Base-by-base conservation (phyloP, 1,140 invertebrate species). In the Chelonus insularis region DNA sequence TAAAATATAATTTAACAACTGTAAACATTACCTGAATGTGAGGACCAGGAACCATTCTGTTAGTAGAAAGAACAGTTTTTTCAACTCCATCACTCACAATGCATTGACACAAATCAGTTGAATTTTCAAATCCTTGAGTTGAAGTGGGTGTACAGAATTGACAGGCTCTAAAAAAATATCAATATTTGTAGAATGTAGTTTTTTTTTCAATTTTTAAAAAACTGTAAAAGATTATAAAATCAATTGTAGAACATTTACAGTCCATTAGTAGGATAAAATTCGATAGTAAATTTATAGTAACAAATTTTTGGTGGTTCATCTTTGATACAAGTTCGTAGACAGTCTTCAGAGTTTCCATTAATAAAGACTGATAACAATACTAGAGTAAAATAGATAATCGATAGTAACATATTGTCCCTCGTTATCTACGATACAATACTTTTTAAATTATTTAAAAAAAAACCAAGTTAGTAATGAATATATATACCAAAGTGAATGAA, bases 31-130 rank as follows among this genome's bases (percentile, higher is more conserved):
- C 84, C 61, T 85, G 75, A 56, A 87, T 84, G 2, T 69, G 62
- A 12, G 86, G 86, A 1, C 86, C 87, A 1, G 87, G 87, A 23
- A 88, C 59, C 70, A 83, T 78, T 23, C 86, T 74, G 66, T 89
- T 88, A 1, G 87, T 81, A 1, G 82, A 78, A 87, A 84, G 72
- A 6, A 88, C 73, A 4, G 78, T 77, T 16, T 82, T 73, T 20
- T 82, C 70, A 8, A 81, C 60, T 0, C 87, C 87, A 68, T 88
- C 84, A 0, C 76, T 86, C 6, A 83, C 67, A 9, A 87, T 78
- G 68, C 87, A 89, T 57, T 88, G 79, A 1, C 80, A 80, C 32
- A n/a, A n/a, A n/a, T 74, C 55, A 6, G 68, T 69, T 60, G 84
- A 85, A 65, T 86, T 80, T 0, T 75, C 54, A 1, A 71, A 43